Base-by-base conservation (phyloP, 2,888 invertebrate species). In the Pecten maximus region DNA sequence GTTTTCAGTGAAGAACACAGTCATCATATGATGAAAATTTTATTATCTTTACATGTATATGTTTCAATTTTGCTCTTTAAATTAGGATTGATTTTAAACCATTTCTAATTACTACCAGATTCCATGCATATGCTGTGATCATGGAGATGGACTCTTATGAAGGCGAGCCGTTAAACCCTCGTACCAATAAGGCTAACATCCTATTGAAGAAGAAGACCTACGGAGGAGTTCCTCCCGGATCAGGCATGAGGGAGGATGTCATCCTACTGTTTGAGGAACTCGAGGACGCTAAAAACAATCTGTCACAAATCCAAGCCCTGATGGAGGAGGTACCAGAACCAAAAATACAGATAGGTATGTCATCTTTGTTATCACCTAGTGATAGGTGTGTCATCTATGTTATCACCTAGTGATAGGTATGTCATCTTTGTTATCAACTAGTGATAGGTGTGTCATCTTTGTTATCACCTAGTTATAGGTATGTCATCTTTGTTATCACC, bases 91-190 rank as follows among this genome's bases (percentile, higher is more conserved):
- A n/a, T n/a, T n/a, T n/a, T n/a, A n/a, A 87, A 19, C n/a, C 28
- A 35, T 39, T 40, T 87, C n/a, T n/a, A n/a, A n/a, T n/a, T n/a
- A n/a, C n/a, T n/a, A 89, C 16, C 94, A 96, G 97, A 88, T 96
- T 96, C 92, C 97, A 97, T 94, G 96, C 96, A 0, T 97, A 97
- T 94, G 96, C 96, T 39, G 95, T 96, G 35, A 94, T 96, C 35
- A 96, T 96, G 96, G 96, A 96, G 93, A 94, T 96, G 95, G 96
- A 96, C 90, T 93, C 95, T 3, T 97, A 96, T 92, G 96, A 96
- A 90, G 92, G 94, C 19, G 91, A 94, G 15, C 95, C 95, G n/a
- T 92, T 94, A 10, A 95, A 96, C 89, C 93, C 93, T 23, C 89
- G 93, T 40, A 95, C 94, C 90, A 95, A 94, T 88, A 93, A 94